Conservation (phyloP, 1,140 invertebrate species). For the Heliconius melpomene region DNA sequence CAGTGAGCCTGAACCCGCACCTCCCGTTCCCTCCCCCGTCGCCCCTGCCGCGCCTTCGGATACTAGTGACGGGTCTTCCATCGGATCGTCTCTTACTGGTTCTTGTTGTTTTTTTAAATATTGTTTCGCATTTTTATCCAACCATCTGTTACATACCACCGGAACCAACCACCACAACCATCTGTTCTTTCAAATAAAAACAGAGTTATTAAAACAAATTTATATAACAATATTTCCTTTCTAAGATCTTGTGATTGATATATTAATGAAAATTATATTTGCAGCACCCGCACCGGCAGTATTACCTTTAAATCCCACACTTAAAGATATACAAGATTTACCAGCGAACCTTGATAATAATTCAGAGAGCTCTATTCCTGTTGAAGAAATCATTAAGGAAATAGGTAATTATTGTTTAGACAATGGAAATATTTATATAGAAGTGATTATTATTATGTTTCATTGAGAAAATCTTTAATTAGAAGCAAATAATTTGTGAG, state of each 20-base stretch:
- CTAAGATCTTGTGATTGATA: neutral
- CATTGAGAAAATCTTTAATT: no score
- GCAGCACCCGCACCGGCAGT: constrained; percentile 20
- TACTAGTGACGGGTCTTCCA: neutral
- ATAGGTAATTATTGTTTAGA: constrained; percentile 50
- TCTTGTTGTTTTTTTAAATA: no score
- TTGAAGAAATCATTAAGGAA: constrained; percentile 65
- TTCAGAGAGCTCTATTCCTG: constrained; percentile 65
- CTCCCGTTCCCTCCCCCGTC: neutral
- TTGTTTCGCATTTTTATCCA: no score
- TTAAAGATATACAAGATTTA: constrained; percentile 53
- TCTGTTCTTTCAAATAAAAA: no score
- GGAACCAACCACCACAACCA: no score
- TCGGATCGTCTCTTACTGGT: neutral
- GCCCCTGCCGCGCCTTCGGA: neutral
- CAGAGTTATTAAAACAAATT: no score
- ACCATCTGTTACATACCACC: no score
- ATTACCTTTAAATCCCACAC: constrained; percentile 38
- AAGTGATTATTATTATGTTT: no score
- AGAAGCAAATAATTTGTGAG: no score
- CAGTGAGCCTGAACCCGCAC: constrained; percentile 23
- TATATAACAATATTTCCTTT: no score
- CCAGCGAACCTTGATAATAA: constrained; percentile 44
- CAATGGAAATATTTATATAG: no score
- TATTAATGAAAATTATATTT: constrained; percentile 1